phyloP scores from a whole-genome alignment of 2,888 invertebrate species.

The Lymantria monacha region DNA sequence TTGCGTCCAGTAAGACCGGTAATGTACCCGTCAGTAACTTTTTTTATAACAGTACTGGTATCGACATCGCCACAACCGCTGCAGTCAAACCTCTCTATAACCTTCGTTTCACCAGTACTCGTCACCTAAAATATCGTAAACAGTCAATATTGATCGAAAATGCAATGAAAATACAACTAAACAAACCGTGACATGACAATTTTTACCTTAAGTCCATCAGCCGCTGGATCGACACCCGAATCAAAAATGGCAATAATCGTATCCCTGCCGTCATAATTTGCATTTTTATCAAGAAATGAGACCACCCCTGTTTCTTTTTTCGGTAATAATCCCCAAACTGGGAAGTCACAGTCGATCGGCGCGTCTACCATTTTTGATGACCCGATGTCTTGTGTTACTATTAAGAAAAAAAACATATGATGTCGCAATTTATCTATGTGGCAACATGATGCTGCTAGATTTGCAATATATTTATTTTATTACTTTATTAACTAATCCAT shows the following conservation, averaged over 20 bases:
- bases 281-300: constrained; percentile 93
- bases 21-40: constrained; percentile 85
- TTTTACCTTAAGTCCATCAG: constrained; percentile 94
- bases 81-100: constrained; percentile 97
- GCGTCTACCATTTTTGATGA: constrained; percentile 81
- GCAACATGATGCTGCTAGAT: too few relatives aligned
- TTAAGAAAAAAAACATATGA: background rate
- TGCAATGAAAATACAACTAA: constrained; percentile 42
- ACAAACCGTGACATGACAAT: constrained; percentile 74
- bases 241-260: constrained; percentile 97
- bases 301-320: constrained; percentile 97
- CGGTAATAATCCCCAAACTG: constrained; percentile 92
- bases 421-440: background rate
- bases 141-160: constrained; percentile 30
- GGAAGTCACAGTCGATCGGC: constrained; percentile 86
- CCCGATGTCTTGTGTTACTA: constrained; percentile 51
- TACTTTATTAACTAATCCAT: too few relatives aligned
- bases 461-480: too few relatives aligned
- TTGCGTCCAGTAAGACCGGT: constrained; percentile 94
- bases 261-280: constrained; percentile 94
- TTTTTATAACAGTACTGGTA: constrained; percentile 84
- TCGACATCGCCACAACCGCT: constrained; percentile 98
- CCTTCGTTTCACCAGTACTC: constrained; percentile 93
- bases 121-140: constrained; percentile 84
- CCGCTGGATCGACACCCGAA: constrained; percentile 98